Conservation (phyloP, 2,797 vertebrate species). For the Anguilla obscura region DNA sequence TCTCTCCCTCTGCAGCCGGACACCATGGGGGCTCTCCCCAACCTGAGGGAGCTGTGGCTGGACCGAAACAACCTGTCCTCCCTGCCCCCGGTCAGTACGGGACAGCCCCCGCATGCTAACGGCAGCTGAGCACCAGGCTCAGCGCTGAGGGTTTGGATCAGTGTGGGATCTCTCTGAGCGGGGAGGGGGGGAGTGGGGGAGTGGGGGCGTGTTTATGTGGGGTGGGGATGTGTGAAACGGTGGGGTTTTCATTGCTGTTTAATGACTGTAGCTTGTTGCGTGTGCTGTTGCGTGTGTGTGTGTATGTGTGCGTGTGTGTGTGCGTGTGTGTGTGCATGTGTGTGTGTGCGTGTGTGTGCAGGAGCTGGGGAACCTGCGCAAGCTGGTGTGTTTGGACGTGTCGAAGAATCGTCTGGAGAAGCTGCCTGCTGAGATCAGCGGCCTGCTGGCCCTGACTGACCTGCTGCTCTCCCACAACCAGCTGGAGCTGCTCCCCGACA, state of each 20-base stretch:
- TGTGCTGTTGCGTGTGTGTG: background rate
- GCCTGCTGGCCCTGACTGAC: constrained; percentile 89
- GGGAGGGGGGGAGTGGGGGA: no score
- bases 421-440: constrained; percentile 84
- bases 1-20: constrained; percentile 77
- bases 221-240: background rate
- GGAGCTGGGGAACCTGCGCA: constrained; percentile 92
- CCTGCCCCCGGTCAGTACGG: constrained; percentile 84
- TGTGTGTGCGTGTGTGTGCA: constrained; percentile 48
- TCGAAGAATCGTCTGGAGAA: constrained; percentile 91
- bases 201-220: background rate
- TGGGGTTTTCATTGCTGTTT: background rate
- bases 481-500: constrained; percentile 83
- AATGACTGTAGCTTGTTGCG: background rate
- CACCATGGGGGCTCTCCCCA: constrained; percentile 91
- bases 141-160: background rate
- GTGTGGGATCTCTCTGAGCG: background rate
- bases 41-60: constrained; percentile 93
- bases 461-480: constrained; percentile 92
- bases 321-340: background rate
- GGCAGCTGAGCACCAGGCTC: background rate
- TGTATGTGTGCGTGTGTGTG: constrained; percentile 9
- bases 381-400: constrained; percentile 91
- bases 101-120: no score
- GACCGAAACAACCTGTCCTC: constrained; percentile 90